These are phyloP conservation scores for Sympetrum striolatum DNA, from an alignment of 2,888 invertebrate species.

Conservation along the genomic window DNA sequence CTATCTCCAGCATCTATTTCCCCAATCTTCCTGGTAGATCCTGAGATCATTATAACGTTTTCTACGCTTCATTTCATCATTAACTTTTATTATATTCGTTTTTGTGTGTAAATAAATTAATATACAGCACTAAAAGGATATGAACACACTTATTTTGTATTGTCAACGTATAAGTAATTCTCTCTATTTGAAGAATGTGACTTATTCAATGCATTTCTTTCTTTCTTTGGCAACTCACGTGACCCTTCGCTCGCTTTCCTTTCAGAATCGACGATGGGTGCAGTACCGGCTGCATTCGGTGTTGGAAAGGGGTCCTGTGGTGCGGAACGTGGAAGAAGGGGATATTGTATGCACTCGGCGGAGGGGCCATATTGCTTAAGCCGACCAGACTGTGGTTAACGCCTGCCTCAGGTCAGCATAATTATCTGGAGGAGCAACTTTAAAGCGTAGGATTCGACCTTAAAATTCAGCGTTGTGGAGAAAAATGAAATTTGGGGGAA, in stretches of 20 bases:
- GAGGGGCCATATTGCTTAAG: conserved; percentile 56
- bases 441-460: too few relatives aligned
- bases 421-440: background rate
- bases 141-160: too few relatives aligned
- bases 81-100: too few relatives aligned
- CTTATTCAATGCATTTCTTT: conserved; percentile 17
- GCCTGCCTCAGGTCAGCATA: conserved; percentile 49
- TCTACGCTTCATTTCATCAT: too few relatives aligned
- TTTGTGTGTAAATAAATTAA: too few relatives aligned
- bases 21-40: too few relatives aligned
- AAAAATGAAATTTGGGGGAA: too few relatives aligned
- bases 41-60: too few relatives aligned
- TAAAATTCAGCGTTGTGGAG: too few relatives aligned
- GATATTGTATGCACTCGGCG: conserved; percentile 56
- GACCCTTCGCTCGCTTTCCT: conserved; percentile 29
- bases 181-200: conserved; percentile 21
- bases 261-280: conserved; percentile 48
- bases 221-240: background rate
- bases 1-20: too few relatives aligned
- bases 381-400: conserved; percentile 62
- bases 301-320: conserved; percentile 56
- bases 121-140: too few relatives aligned
- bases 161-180: too few relatives aligned
- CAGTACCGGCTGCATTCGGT: conserved; percentile 56
- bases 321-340: conserved; percentile 58